A percentile compares a stretch with the other conserved stretches of the same genome.
These are phyloP conservation scores for Aphis gossypii DNA, from an alignment of 1,140 invertebrate species.

Conservation along the genomic window DNA sequence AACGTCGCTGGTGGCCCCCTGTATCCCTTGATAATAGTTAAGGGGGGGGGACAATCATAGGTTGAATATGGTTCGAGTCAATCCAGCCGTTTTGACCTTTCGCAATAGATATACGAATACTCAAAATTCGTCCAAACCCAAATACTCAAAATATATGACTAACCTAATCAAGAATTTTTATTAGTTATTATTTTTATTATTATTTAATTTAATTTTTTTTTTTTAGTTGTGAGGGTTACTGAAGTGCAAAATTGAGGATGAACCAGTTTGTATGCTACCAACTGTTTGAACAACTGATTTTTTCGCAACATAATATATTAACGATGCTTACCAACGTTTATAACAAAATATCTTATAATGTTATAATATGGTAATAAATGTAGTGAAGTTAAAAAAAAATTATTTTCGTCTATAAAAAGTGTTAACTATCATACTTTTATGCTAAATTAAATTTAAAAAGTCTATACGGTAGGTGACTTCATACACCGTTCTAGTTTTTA, in stretches of 20 bases:
- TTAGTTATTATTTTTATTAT: neutral
- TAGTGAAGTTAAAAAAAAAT: neutral
- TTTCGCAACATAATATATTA: neutral
- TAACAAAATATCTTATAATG: neutral
- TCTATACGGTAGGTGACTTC: neutral
- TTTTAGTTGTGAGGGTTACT: neutral
- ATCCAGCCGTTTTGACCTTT: slow-evolving; percentile 30
- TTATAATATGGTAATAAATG: neutral
- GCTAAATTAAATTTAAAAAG: neutral
- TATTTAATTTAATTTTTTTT: neutral
- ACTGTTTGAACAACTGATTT: neutral
- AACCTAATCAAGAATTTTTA: neutral
- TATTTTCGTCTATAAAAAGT: neutral
- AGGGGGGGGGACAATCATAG: neutral
- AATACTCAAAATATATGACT: neutral
- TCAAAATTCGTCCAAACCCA: neutral
- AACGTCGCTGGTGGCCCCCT: slow-evolving; percentile 38
- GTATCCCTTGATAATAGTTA: neutral
- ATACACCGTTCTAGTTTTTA: neutral
- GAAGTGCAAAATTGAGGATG: neutral
- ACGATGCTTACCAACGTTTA: neutral
- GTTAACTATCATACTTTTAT: neutral
- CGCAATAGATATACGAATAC: slow-evolving; percentile 14
- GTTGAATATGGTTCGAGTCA: neutral
- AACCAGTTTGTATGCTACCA: slow-evolving; percentile 10